A percentile compares a stretch with the other conserved stretches of the same genome.
These are phyloP conservation scores for Drosophila recens DNA, from an alignment of 2,888 invertebrate genomes.

Conservation along the genomic window DNA sequence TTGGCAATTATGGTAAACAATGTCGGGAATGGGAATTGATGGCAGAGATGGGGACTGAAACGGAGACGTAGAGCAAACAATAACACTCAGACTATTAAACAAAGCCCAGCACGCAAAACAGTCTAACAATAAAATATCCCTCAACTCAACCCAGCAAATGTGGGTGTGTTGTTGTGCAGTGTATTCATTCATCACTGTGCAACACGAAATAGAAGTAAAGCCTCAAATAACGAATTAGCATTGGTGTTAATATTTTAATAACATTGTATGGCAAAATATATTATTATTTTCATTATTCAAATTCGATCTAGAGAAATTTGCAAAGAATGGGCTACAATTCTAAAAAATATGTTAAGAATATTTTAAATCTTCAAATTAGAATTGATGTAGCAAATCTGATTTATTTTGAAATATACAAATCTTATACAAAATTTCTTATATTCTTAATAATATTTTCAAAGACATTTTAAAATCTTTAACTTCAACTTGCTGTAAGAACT, in stretches of 20 bases:
- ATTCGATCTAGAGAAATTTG: not conserved
- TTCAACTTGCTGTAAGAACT: not conserved
- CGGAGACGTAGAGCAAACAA: slow-evolving; percentile 42
- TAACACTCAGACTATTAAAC: slow-evolving; percentile 51
- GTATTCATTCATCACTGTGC: slow-evolving; percentile 44
- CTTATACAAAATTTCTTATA: not conserved
- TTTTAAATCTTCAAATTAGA: no score
- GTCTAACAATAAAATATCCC: slow-evolving; percentile 54
- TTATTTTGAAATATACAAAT: no score
- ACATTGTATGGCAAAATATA: not conserved
- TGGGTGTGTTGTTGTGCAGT: slow-evolving; percentile 64
- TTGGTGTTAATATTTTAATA: not conserved
- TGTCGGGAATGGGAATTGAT: slow-evolving; percentile 24
- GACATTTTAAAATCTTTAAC: not conserved
- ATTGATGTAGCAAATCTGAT: no score
- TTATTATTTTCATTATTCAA: not conserved
- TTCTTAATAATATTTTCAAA: no score
- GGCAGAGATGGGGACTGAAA: not conserved
- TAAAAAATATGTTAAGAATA: not conserved
- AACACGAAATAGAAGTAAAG: slow-evolving; percentile 21
- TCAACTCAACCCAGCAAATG: slow-evolving; percentile 35
- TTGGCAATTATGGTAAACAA: slow-evolving; percentile 64
- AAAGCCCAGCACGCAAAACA: slow-evolving; percentile 44
- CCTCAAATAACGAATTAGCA: not conserved
- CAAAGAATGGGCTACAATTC: no score